These are phyloP conservation scores for Desmodus rotundus DNA, from an alignment of 2,113 vertebrate species.

Conservation along the genomic window DNA sequence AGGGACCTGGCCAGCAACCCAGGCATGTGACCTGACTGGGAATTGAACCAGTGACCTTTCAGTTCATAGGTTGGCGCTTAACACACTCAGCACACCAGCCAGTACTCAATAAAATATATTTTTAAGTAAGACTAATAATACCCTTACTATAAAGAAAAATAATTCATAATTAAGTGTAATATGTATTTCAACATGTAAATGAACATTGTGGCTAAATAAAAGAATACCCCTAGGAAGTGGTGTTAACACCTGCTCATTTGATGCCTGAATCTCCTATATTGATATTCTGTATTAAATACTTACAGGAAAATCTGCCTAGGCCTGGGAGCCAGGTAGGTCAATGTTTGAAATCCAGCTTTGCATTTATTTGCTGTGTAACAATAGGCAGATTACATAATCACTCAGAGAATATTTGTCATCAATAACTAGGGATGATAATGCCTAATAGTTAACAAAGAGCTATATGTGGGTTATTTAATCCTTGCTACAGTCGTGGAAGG, in stretches of 20 bases:
- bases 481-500: neutral
- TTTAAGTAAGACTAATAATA: neutral
- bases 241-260: neutral
- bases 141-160: neutral
- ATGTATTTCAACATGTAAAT: neutral
- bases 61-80: no score
- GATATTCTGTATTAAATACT: neutral
- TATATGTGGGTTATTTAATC: neutral
- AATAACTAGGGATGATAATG: neutral
- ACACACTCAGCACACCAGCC: no score
- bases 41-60: no score
- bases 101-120: no score
- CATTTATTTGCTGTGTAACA: neutral
- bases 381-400: neutral
- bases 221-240: neutral
- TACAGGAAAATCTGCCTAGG: neutral
- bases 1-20: no score
- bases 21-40: no score
- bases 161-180: neutral
- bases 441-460: neutral
- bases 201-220: neutral
- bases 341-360: conserved; percentile 6
- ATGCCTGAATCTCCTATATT: neutral
- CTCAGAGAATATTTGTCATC: neutral
- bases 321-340: neutral